Conservation (phyloP, 2,888 invertebrate species). For the Hirtodrosophila confusa region DNA sequence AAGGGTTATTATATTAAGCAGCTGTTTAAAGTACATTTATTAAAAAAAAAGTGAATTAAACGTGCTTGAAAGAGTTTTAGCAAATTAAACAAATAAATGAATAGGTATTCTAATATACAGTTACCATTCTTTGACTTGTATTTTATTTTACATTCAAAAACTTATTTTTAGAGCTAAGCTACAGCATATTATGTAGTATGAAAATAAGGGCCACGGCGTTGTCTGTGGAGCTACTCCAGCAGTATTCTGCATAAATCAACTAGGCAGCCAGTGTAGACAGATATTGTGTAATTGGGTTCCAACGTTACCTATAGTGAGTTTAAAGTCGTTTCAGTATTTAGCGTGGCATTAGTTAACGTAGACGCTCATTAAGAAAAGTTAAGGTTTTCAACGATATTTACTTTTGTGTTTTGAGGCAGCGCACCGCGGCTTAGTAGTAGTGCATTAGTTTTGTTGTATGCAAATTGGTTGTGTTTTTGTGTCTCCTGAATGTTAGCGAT, state of each 20-base stretch:
- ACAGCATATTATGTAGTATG: conserved; percentile 68
- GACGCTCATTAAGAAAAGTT: conserved; percentile 34
- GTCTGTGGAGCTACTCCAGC: conserved; percentile 28
- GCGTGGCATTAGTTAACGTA: conserved; percentile 46
- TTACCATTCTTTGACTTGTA: conserved; percentile 56
- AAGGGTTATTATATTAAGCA: too few relatives aligned
- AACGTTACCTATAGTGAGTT: conserved; percentile 21
- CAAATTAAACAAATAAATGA: conserved; percentile 6
- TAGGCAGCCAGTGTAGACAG: conserved; percentile 50
- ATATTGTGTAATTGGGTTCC: conserved; percentile 14
- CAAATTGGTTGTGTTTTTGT: conserved; percentile 32
- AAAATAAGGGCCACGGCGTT: conserved; percentile 55
- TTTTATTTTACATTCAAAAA: conserved; percentile 72
- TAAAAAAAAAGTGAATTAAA: background rate
- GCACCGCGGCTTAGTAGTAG: conserved; percentile 33
- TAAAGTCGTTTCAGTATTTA: conserved; percentile 47
- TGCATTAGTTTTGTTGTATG: conserved; percentile 37
- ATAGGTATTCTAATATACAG: conserved; percentile 16
- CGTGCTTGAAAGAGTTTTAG: background rate
- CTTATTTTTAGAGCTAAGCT: conserved; percentile 72
- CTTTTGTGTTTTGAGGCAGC: conserved; percentile 31
- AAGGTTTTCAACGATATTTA: conserved; percentile 31
- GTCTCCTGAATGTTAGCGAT: conserved; percentile 65
- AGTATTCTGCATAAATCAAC: conserved; percentile 61
- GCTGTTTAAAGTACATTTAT: background rate